Evolutionary conservation across 23 tunicate genomes (phyloP), one percentile per base, ranked within the genome.

Genomic region (Trididemnum miniatum): DNA sequence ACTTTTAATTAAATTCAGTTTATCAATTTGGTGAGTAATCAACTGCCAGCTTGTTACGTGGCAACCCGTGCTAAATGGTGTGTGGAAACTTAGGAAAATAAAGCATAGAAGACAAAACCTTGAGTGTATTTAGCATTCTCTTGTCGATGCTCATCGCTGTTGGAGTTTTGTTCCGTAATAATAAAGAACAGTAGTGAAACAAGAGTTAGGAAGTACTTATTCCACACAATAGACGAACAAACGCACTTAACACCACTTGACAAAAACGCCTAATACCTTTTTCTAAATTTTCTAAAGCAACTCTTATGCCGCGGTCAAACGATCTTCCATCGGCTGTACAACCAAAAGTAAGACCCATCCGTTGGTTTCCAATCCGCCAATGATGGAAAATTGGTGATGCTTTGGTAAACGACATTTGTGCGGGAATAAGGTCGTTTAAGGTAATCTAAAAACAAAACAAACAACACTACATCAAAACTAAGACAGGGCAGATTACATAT

Each of bases 301-400:
- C 89, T 69, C 98, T 87, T 24, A 93, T 86, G 20, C 98, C 98
- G 1, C 98, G 83, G 63, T 93, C 91, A 35, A 93, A 93, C 3
- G 98, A 84, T 27, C 98, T 59, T 4, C 92, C 98, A 35, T 88
- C 93, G 18, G 93, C 93, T n/a, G 98, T 86, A 29, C 94, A 86
- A 87, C 82, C 75, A 51, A 88, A 93, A 25, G 98, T 77, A 31
- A 93, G 83, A 20, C 98, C 98, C 89, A 93, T 80, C 37, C 81
- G 63, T 20, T 80, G 77, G 5, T 84, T 79, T 2, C 93, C 98
- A 24, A 88, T 75, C 59, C 69, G 35, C 98, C 98, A 93, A 71
- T 88, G 93, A 49, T 93, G 98, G 64, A 93, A 93, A 31, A 91
- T 88, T 33, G 80, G 94, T 71, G 69, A 82, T 23, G 90, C 91